Conservation (phyloP, 2,888 invertebrate species). For the Stenichneumon culpator region DNA sequence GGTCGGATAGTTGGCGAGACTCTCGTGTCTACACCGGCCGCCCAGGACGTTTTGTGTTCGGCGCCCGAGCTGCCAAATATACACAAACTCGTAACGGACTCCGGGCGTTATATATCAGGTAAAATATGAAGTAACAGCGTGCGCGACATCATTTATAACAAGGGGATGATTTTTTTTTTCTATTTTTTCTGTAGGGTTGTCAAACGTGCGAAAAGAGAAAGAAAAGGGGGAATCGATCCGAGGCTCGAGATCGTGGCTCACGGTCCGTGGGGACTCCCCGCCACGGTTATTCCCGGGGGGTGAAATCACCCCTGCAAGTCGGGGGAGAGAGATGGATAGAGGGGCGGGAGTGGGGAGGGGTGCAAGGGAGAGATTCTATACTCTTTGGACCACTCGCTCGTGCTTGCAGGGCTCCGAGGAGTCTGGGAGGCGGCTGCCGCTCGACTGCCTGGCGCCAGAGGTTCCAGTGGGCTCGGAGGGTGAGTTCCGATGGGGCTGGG, state of each 20-base stretch:
- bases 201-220: conserved; percentile 56
- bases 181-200: neutral
- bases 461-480: conserved; percentile 43
- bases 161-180: neutral
- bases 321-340: conserved; percentile 17
- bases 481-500: conserved; percentile 56
- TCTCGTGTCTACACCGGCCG: conserved; percentile 42
- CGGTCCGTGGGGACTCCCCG: neutral
- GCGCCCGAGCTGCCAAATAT: conserved; percentile 20
- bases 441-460: conserved; percentile 64
- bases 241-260: conserved; percentile 1
- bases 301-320: conserved; percentile 4
- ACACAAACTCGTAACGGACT: conserved; percentile 20
- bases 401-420: conserved; percentile 47
- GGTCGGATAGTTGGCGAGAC: conserved; percentile 65
- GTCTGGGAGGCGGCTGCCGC: conserved; percentile 61
- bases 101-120: neutral
- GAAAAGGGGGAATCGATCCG: conserved; percentile 50
- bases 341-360: neutral
- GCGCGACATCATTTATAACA: conserved; percentile 48
- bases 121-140: conserved; percentile 49
- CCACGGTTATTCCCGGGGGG: neutral
- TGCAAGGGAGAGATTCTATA: conserved; percentile 40
- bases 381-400: conserved; percentile 36
- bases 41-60: conserved; percentile 31